These are phyloP conservation scores for Apis florea DNA, from an alignment of 1,140 invertebrate species.

Conservation along the genomic window DNA sequence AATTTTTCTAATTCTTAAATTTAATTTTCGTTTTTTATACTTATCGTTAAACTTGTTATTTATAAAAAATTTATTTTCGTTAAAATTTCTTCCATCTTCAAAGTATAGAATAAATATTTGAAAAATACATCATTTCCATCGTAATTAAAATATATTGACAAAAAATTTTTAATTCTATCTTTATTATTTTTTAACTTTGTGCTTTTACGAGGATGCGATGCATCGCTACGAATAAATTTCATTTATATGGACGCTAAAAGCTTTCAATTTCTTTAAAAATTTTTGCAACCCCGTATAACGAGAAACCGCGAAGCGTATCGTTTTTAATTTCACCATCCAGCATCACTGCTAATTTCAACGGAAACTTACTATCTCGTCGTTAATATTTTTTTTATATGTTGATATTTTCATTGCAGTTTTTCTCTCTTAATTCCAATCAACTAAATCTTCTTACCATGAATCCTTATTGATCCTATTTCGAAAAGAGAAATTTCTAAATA, in stretches of 20 bases:
- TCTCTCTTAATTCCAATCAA: constrained; percentile 1
- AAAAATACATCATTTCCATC: too few species aligned
- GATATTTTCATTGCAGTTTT: not conserved
- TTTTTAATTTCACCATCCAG: constrained; percentile 6
- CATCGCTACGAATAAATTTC: constrained; percentile 19
- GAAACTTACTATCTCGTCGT: not conserved
- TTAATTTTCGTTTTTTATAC: too few species aligned
- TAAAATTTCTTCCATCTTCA: not conserved
- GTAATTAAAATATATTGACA: not conserved
- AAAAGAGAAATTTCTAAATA: not conserved
- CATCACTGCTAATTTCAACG: not conserved
- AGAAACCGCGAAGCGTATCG: not conserved
- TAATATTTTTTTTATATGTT: not conserved
- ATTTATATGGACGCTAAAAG: not conserved
- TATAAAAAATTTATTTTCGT: not conserved
- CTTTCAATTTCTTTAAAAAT: constrained; percentile 14
- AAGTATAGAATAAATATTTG: not conserved
- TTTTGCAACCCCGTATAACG: not conserved
- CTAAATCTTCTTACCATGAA: not conserved
- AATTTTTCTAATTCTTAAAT: too few species aligned
- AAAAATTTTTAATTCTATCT: not conserved
- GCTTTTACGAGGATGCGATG: not conserved
- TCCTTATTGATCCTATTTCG: not conserved
- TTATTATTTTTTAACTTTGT: not conserved
- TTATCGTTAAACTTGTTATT: too few species aligned